Conservation (phyloP, 2,888 invertebrate species). For the Zelleria hepariella region DNA sequence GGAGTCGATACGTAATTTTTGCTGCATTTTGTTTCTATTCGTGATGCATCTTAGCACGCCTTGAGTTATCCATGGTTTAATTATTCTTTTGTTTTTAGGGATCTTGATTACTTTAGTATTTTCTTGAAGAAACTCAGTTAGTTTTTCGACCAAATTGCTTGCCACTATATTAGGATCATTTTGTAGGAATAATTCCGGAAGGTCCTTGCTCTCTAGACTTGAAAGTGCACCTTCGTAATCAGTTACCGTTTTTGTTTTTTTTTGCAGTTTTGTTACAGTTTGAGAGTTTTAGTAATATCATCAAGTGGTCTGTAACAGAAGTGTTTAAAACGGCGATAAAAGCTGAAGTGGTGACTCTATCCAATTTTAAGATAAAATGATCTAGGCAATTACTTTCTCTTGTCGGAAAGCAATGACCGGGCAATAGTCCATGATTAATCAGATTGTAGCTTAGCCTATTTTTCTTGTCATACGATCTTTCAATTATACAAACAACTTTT, state of each 20-base stretch:
- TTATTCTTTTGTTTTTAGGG: conserved; percentile 5
- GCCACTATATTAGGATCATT: conserved; percentile 6
- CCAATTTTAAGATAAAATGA: conserved; percentile 10
- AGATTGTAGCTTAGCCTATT: conserved; percentile 7
- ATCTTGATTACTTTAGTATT: conserved; percentile 3
- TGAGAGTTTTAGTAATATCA: not conserved
- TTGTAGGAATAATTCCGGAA: not conserved
- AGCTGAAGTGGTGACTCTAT: not conserved
- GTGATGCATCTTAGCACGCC: conserved; percentile 12
- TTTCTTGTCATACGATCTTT: not conserved
- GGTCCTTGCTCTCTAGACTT: not conserved
- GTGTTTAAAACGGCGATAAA: conserved; percentile 9
- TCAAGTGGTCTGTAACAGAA: conserved; percentile 9
- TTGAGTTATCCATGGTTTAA: conserved; percentile 11
- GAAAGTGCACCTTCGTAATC: conserved; percentile 2
- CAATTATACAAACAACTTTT: too few species aligned
- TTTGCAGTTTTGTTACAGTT: not conserved
- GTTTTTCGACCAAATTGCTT: not conserved
- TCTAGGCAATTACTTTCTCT: conserved; percentile 11
- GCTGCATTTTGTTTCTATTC: conserved; percentile 11
- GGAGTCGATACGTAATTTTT: conserved; percentile 4
- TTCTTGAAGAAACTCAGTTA: conserved; percentile 5
- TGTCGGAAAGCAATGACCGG: conserved; percentile 10
- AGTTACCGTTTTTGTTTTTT: not conserved
- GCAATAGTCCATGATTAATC: conserved; percentile 6